Evolutionary conservation across 2,888 invertebrate species (phyloP).

Genomic region (Zonitis immaculata): DNA sequence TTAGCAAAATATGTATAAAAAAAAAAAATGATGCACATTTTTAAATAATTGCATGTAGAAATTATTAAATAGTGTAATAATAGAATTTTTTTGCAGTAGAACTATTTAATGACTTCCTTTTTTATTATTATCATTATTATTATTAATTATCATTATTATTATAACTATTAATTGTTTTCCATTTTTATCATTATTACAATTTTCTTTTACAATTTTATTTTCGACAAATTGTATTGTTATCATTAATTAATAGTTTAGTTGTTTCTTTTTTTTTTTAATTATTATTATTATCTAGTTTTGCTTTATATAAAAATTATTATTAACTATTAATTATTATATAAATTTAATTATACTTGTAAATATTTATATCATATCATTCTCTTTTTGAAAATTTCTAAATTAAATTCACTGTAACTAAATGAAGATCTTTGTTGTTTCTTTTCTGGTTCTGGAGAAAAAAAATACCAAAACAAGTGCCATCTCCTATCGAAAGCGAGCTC

Average conservation of each 20-base stretch:
- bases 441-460: no score
- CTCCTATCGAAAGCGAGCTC: no score
- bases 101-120: slow-evolving; percentile 33
- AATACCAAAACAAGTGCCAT: no score
- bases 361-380: slow-evolving; percentile 69
- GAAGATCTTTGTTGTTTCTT: not conserved
- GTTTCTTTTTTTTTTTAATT: slow-evolving; percentile 44
- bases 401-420: slow-evolving; percentile 56
- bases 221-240: slow-evolving; percentile 29
- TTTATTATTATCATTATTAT: slow-evolving; percentile 1
- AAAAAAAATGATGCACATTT: slow-evolving; percentile 49
- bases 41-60: slow-evolving; percentile 47
- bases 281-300: no score
- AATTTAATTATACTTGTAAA: slow-evolving; percentile 52
- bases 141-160: no score
- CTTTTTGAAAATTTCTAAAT: slow-evolving; percentile 77
- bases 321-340: slow-evolving; percentile 25
- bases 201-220: slow-evolving; percentile 3
- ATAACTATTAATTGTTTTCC: slow-evolving; percentile 30
- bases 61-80: slow-evolving; percentile 37
- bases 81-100: slow-evolving; percentile 42
- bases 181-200: slow-evolving; percentile 19
- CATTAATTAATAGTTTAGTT: no score
- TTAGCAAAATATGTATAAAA: slow-evolving; percentile 41
- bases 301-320: slow-evolving; percentile 14